These are phyloP conservation scores for Scophthalmus maximus DNA, from an alignment of 2,113 vertebrate species.

Conservation along the genomic window DNA sequence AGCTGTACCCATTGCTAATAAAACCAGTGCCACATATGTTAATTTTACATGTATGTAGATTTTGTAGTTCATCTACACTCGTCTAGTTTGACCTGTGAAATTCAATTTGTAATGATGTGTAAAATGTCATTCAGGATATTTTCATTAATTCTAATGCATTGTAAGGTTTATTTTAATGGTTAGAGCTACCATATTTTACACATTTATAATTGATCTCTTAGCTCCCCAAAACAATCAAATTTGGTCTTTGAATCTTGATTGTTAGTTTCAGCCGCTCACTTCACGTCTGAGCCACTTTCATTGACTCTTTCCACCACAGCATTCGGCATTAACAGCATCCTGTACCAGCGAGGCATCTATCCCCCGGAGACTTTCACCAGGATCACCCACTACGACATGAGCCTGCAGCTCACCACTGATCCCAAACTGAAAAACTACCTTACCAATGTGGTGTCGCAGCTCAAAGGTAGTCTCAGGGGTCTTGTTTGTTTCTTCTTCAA, in stretches of 20 bases:
- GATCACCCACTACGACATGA: slow-evolving; percentile 94
- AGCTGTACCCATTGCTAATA: too few species aligned
- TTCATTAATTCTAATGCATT: neutral
- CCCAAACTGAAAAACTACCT: slow-evolving; percentile 91
- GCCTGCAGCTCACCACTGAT: slow-evolving; percentile 91
- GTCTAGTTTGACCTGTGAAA: neutral
- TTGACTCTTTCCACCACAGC: slow-evolving; percentile 76
- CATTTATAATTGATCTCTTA: too few species aligned
- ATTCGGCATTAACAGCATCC: slow-evolving; percentile 96
- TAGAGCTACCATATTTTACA: too few species aligned
- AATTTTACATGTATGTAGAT: neutral
- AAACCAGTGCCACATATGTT: too few species aligned
- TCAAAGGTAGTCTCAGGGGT: slow-evolving; percentile 85
- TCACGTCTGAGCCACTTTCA: neutral
- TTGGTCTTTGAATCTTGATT: too few species aligned
- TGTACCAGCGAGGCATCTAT: slow-evolving; percentile 96
- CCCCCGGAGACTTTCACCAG: slow-evolving; percentile 93
- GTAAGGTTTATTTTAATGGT: too few species aligned
- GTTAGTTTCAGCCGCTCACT: too few species aligned
- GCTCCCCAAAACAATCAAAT: too few species aligned
- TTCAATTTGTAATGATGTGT: neutral
- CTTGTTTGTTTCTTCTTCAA: neutral
- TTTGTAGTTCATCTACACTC: neutral
- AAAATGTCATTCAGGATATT: neutral
- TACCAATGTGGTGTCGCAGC: slow-evolving; percentile 90